A percentile compares a stretch with the other conserved stretches of the same genome.
Evolutionary conservation across 2,797 vertebrate genomes (phyloP).

Genomic region (Argya squamiceps): DNA sequence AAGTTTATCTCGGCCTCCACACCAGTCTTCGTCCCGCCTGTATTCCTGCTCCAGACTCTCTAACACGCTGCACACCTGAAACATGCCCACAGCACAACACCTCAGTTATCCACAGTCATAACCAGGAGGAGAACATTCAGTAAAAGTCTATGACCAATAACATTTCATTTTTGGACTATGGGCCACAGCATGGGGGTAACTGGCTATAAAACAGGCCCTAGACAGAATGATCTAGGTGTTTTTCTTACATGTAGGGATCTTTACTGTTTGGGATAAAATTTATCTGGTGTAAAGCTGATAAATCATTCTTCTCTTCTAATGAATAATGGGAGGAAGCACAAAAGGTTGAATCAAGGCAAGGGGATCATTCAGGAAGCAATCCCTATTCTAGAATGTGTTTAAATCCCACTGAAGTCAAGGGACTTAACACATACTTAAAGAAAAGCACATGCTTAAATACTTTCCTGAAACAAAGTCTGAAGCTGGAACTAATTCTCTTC

Average conservation of each 20-base stretch:
- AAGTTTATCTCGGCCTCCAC: conserved; percentile 92
- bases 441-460: conserved; percentile 46
- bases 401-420: conserved; percentile 30
- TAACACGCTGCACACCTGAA: conserved; percentile 94
- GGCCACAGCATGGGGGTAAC: background rate
- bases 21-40: conserved; percentile 95
- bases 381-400: background rate
- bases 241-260: background rate
- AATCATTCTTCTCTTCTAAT: background rate
- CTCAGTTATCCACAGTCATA: background rate
- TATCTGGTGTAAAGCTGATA: background rate
- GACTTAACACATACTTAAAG: conserved; percentile 37
- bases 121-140: background rate
- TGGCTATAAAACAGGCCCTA: background rate
- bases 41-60: conserved; percentile 98
- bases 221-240: background rate
- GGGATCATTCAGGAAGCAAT: background rate
- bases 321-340: background rate
- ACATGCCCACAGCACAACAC: background rate
- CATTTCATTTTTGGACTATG: background rate
- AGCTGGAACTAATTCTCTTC: conserved; percentile 41
- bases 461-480: conserved; percentile 11
- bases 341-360: background rate
- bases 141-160: background rate
- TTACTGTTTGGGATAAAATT: background rate